phyloP scores from a whole-genome alignment of 1,140 invertebrate species.

The Caenorhabditis briggsae region DNA sequence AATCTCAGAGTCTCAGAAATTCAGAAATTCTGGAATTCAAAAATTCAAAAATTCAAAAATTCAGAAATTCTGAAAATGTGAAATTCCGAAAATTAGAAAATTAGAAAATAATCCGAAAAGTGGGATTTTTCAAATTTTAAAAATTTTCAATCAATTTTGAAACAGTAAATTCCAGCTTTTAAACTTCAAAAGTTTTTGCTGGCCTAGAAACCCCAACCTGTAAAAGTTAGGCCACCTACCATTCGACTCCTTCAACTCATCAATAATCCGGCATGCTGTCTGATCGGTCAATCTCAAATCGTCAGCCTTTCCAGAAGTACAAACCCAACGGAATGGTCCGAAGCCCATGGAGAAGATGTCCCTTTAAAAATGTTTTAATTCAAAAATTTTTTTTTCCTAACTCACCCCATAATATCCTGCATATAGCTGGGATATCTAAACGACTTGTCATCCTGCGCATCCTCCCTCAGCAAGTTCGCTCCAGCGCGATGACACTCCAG shows the following conservation, averaged over 20 bases:
- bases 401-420: slow-evolving; percentile 84
- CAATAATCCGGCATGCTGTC: slow-evolving; percentile 81
- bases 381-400: no score
- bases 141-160: no score
- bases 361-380: no score
- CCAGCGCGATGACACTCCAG: slow-evolving; percentile 83
- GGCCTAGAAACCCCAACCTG: no score
- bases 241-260: slow-evolving; percentile 78
- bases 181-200: no score
- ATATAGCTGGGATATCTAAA: slow-evolving; percentile 84
- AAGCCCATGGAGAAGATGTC: slow-evolving; percentile 85
- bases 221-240: slow-evolving; percentile 69
- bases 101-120: no score
- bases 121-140: slow-evolving; percentile 3
- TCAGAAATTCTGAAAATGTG: no score
- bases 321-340: slow-evolving; percentile 85
- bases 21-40: no score
- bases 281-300: slow-evolving; percentile 82
- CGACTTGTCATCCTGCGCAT: slow-evolving; percentile 77
- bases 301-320: slow-evolving; percentile 81
- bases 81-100: no score
- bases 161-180: no score
- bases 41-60: no score
- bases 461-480: slow-evolving; percentile 74
- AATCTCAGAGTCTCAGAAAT: no score